Evolutionary conservation across 2,797 vertebrate genomes (phyloP), one percentile per base, ranked within the genome.

Genomic region (Tapirus indicus): DNA sequence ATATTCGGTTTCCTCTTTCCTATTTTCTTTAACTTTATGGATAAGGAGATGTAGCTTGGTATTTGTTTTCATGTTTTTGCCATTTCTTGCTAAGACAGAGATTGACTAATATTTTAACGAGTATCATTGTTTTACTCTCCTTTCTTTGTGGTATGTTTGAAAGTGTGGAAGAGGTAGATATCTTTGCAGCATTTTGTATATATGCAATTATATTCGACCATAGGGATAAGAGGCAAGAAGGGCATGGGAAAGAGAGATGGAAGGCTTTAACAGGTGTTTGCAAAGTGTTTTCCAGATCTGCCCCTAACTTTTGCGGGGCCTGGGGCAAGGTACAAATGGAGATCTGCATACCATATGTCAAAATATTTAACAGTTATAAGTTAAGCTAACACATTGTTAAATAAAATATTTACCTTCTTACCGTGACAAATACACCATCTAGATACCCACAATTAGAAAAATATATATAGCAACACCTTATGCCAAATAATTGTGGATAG

Each of bases 271-370:
- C 52, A 10, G 47, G 35, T 56, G 14, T 86, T 79, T 83, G 29
- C 27, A 74, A 79, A 92, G 35, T 47, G 41, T 49, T 94, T 96
- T 97, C n/a, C 47, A 41, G 3, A 66, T 92, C 17, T 94, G 0
- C 3, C 11, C 18, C 84, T 93, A 60, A 78, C 20, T 58, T 96
- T 89, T 91, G 6, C 10, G 38, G 38, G 35, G 3, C 38, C 5
- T 2, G 1, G 0, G 27, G 1, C 32, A 94, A 52, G 29, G 4
- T 71, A 47, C 38, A 74, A 58, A 56, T 68, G 27, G 60, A 78
- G 38, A 79, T 66, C 20, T 80, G 32, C 0, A 75, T 16, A n/a
- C 2, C 8, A 13, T 64, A 35, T 88, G 58, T 79, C 71, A 94
- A 7, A 68, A 72, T 74, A 79, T 32, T 83, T 71, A 16, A 79